Evolutionary conservation across 2,797 vertebrate genomes (phyloP).

Genomic region (Hephaestus fuliginosus): DNA sequence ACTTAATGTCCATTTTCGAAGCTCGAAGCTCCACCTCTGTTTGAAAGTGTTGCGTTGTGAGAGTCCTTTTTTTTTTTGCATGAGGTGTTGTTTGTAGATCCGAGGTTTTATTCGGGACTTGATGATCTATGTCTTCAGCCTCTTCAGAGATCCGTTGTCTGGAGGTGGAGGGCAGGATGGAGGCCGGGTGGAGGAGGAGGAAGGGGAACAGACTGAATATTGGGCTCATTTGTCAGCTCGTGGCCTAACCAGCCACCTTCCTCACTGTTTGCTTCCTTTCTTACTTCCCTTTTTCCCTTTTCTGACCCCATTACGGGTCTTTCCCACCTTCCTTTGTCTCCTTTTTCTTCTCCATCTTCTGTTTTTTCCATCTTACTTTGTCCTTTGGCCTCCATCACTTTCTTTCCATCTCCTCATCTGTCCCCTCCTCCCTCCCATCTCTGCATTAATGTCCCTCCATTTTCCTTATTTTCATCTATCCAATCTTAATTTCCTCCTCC

Average conservation of each 20-base stretch:
- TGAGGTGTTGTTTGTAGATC: neutral
- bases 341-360: neutral
- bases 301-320: neutral
- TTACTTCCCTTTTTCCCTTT: neutral
- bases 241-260: neutral
- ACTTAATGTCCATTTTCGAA: too few species aligned
- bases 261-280: neutral
- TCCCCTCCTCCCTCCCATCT: conserved; percentile 3
- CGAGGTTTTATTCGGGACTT: neutral
- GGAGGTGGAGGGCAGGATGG: conserved; percentile 15
- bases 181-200: conserved; percentile 13
- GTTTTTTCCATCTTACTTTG: too few species aligned
- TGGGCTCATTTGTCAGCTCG: conserved; percentile 57
- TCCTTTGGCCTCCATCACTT: neutral
- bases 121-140: conserved; percentile 9
- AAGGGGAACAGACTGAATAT: conserved; percentile 29
- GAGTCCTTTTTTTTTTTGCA: neutral
- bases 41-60: neutral
- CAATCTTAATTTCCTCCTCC: neutral
- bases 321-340: neutral
- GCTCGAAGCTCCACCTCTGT: conserved; percentile 1
- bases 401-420: neutral
- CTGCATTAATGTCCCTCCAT: neutral
- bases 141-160: conserved; percentile 12
- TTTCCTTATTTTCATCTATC: neutral